These are phyloP conservation scores for Drosophila melanocephala DNA, from an alignment of 2,888 invertebrate genomes.

Conservation along the genomic window DNA sequence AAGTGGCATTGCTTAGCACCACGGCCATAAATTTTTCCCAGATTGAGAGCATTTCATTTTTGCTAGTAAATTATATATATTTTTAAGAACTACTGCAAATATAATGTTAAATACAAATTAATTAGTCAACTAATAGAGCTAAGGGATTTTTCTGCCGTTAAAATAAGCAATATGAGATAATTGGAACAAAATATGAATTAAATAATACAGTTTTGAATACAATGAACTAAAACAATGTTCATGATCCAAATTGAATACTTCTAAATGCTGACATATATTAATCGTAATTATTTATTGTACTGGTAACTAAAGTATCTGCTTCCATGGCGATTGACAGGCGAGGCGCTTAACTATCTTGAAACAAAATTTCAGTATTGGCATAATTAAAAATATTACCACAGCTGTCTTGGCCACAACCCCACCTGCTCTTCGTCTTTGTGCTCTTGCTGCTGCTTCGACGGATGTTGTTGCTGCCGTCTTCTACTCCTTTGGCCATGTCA, in stretches of 20 bases:
- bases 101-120: neutral
- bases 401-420: conserved; percentile 24
- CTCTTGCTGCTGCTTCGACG: neutral
- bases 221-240: neutral
- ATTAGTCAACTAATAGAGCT: too few species aligned
- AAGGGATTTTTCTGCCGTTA: neutral
- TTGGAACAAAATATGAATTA: neutral
- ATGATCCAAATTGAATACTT: neutral
- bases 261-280: neutral
- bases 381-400: conserved; percentile 58
- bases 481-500: conserved; percentile 60
- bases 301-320: conserved; percentile 10
- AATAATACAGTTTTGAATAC: neutral
- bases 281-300: conserved; percentile 1
- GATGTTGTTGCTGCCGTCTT: neutral
- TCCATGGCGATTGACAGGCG: conserved; percentile 10
- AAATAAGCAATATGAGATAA: neutral
- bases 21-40: conserved; percentile 20
- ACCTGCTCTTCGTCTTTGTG: neutral
- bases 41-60: conserved; percentile 27
- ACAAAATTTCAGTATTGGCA: conserved; percentile 47
- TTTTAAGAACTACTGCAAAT: conserved; percentile 25
- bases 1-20: conserved; percentile 23
- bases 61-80: conserved; percentile 30
- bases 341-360: conserved; percentile 33